Base-by-base conservation (phyloP, 53 echinoderm and acorn worm genomes). In the Patiria pectinifera region DNA sequence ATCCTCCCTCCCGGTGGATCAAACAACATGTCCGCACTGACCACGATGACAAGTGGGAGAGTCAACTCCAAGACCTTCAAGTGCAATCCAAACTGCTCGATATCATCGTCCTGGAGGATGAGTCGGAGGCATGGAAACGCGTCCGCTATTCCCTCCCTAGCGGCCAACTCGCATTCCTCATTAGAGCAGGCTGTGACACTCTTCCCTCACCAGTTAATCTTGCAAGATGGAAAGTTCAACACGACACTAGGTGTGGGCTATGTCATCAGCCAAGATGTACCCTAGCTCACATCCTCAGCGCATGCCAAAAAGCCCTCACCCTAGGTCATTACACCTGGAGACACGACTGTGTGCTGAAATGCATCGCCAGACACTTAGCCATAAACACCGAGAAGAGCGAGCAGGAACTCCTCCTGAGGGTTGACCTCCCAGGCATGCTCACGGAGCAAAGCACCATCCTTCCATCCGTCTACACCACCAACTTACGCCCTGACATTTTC, bases 11-110 rank as follows among this genome's bases (percentile, higher is more conserved):
- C 8, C 8, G 18, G 72, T 16, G 18, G 72, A 72, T 72, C 72
- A 72, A 72, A 72, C 72, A 72, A 72, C 72, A 72, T 10, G 72
- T 72, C 9, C 24, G 18, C 18, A 72, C 8, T 5, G 72, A 72
- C 72, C 72, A 72, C 18, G 72, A 72, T 16, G 9, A 72, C 9
- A 7, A 72, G 18, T 72, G 72, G 72, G 72, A 72, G 72, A 72
- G 9, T 72, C 72, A 72, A 16, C 72, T 72, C 9, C 9, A 72
- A 7, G 18, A 72, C 9, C 18, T 72, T 10, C 8, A 7, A 72
- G 72, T 72, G 72, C 72, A 72, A 16, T 72, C 72, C 72, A 72
- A 72, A 72, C 72, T 72, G 9, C 72, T 72, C 18, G 72, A 72
- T 72, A 72, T 72, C 72, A 72, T 72, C 24, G 72, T 10, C 9